These are phyloP conservation scores for Trichacis sp. DNA, from an alignment of 2,888 invertebrate genomes.

Conservation along the genomic window DNA sequence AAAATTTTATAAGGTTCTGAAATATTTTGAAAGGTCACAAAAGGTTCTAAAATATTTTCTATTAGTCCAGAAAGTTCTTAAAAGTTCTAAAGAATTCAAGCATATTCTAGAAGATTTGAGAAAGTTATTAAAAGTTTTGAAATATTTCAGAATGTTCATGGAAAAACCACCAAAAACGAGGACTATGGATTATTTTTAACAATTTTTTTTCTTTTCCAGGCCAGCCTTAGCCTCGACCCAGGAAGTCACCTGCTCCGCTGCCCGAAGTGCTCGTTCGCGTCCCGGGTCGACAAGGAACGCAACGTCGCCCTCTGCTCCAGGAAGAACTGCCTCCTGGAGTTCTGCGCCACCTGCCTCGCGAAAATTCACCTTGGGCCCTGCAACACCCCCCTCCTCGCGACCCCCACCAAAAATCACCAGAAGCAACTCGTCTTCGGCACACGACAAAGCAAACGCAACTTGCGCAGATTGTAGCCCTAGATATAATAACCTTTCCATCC, in stretches of 20 bases:
- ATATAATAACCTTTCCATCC: not conserved
- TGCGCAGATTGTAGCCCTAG: constrained; percentile 57
- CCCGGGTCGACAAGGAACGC: constrained; percentile 59
- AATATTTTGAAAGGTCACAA: too few relatives aligned
- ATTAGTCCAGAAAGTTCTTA: too few relatives aligned
- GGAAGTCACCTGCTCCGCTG: constrained; percentile 61
- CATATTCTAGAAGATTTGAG: not conserved
- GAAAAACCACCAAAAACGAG: not conserved
- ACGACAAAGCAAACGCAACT: constrained; percentile 63
- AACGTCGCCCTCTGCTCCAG: constrained; percentile 64
- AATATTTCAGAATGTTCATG: not conserved
- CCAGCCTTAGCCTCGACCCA: constrained; percentile 61
- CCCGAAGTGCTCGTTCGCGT: constrained; percentile 64
- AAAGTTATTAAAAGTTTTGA: not conserved
- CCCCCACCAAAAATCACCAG: constrained; percentile 63
- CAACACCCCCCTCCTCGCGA: constrained; percentile 62
- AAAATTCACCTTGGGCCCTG: constrained; percentile 60
- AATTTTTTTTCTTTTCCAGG: constrained; percentile 53
- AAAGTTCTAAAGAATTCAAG: too few relatives aligned
- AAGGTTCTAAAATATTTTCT: too few relatives aligned
- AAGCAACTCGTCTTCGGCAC: constrained; percentile 59
- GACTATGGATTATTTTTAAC: not conserved
- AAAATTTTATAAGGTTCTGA: too few relatives aligned
- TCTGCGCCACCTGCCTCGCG: constrained; percentile 62
- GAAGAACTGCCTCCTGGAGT: constrained; percentile 62